These are phyloP conservation scores for Neodiprion fabricii DNA, from an alignment of 1,140 invertebrate species.

Conservation along the genomic window DNA sequence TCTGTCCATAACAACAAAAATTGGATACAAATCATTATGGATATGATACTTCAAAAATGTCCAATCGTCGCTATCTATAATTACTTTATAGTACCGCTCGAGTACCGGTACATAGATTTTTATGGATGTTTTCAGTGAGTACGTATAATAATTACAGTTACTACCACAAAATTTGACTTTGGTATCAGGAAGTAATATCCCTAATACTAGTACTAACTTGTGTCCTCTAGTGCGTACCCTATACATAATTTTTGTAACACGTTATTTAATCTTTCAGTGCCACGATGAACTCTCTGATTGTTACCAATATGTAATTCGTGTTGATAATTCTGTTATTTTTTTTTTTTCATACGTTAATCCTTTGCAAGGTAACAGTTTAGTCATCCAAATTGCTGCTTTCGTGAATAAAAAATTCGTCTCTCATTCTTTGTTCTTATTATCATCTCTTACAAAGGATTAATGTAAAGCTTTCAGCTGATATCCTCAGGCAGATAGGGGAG, in stretches of 20 bases:
- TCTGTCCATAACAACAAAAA: too few relatives aligned
- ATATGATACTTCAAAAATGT: too few relatives aligned
- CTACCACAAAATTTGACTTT: not conserved
- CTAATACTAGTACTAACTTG: not conserved
- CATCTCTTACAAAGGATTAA: not conserved
- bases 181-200: not conserved
- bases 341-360: not conserved
- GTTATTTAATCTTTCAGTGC: slow-evolving; percentile 7
- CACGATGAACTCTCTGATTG: not conserved
- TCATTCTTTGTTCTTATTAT: not conserved
- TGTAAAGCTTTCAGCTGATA: not conserved
- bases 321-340: not conserved
- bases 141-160: too few relatives aligned
- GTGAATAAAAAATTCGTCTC: not conserved
- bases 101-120: too few relatives aligned
- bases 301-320: not conserved
- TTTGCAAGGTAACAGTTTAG: too few relatives aligned
- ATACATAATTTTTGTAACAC: not conserved
- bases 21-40: too few relatives aligned
- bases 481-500: not conserved
- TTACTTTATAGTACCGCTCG: too few relatives aligned
- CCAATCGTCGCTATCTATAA: too few relatives aligned
- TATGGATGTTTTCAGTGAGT: too few relatives aligned
- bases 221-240: not conserved
- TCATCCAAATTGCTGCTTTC: too few relatives aligned